A percentile compares a stretch with the other conserved stretches of the same genome.
Conservation (phyloP, 2,113 vertebrate species). For the Thymallus thymallus region DNA sequence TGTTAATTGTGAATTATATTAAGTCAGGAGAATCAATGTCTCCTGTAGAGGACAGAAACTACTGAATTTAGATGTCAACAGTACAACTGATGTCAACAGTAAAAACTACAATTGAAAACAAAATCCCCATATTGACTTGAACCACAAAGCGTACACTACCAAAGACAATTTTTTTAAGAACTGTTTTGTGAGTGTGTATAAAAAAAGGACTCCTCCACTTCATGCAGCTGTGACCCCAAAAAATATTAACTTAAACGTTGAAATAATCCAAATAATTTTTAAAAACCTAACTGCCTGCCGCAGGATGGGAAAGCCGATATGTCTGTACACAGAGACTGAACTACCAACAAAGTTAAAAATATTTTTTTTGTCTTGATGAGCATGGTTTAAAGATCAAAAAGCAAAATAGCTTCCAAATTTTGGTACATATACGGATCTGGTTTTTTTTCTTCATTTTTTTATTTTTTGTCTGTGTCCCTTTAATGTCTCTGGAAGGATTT, state of each 20-base stretch:
- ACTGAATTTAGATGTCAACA: constrained; percentile 76
- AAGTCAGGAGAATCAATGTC: constrained; percentile 72
- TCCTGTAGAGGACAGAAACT: constrained; percentile 52
- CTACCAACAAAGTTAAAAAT: constrained; percentile 77
- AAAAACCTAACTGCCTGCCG: constrained; percentile 80
- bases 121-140: constrained; percentile 36
- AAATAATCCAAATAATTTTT: constrained; percentile 72
- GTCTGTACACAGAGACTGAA: constrained; percentile 88
- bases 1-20: constrained; percentile 52
- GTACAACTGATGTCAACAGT: constrained; percentile 70
- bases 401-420: constrained; percentile 84
- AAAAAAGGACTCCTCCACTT: constrained; percentile 78
- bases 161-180: constrained; percentile 29
- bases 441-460: constrained; percentile 50
- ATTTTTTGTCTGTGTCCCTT: constrained; percentile 74
- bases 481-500: constrained; percentile 86
- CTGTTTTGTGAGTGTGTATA: constrained; percentile 5
- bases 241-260: constrained; percentile 63
- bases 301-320: constrained; percentile 80
- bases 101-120: constrained; percentile 68
- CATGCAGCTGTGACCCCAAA: constrained; percentile 79
- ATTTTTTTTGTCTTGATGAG: constrained; percentile 48
- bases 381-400: constrained; percentile 77
- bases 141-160: constrained; percentile 47
- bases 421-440: constrained; percentile 87